Evolutionary conservation across 2,797 vertebrate species (phyloP), one percentile per base, ranked within the genome.

Genomic region (Sebastes matsubarae): DNA sequence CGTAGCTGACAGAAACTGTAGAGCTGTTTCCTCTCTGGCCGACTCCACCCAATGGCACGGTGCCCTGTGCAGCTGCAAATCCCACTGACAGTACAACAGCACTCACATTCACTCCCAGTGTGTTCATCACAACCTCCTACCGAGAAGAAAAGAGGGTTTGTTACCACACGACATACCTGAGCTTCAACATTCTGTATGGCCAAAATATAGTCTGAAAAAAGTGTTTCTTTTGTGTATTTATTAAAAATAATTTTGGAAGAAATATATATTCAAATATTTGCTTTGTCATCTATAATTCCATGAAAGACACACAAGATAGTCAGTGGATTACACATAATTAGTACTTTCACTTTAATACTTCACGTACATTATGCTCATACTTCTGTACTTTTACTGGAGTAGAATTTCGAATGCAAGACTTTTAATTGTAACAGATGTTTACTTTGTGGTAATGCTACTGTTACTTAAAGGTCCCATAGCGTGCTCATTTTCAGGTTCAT

Each of bases 1-100:
- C 66, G 86, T 68, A 61, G 84, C 89, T 89, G 90, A 92, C 85
- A 91, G 87, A 91, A 84, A 91, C 75, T 76, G 83, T 72, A 61
- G 84, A 88, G 89, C 82, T 58, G 88, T 89, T 94, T 95, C 93
- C 94, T 93, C 76, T 89, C 83, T 82, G 88, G 86, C 85, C 68
- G 66, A 89, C 93, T 94, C 94, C 95, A 95, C 91, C 94, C 95
- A 89, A 87, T 91, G 95, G 94, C 92, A 88, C 82, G 0, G 84
- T 86, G 93, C 94, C 85, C 90, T 85, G 83, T 72, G 81, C 93
- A 89, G 91, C 91, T 94, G 93, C 87, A 88, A 79, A 70, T 72
- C 72, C 72, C 60, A 82, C 92, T 91, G 82, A 92, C 79, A 86
- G 77, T 84, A 82, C 72, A 88, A 22, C 59, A 63, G 29, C 46